Conservation (phyloP, 2,113 vertebrate species). For the Ctenomys sociabilis region DNA sequence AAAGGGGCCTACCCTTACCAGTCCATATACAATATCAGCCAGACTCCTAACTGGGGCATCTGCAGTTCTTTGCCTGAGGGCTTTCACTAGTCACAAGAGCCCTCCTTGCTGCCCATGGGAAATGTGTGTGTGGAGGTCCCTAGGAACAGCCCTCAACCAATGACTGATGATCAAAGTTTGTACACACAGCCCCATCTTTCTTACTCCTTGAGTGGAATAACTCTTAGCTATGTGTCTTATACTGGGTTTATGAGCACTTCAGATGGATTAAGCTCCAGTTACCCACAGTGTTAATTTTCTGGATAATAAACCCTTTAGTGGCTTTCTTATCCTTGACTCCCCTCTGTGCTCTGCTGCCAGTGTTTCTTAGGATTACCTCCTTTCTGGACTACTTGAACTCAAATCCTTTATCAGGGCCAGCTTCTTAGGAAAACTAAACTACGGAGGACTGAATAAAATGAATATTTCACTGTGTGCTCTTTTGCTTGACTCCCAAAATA, state of each 20-base stretch:
- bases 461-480: neutral
- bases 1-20: neutral
- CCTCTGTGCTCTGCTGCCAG: neutral
- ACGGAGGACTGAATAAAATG: neutral
- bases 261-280: neutral
- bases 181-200: neutral
- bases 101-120: neutral
- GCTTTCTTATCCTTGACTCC: conserved; percentile 24
- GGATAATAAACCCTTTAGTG: neutral
- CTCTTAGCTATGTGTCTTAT: neutral
- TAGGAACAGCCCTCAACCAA: neutral
- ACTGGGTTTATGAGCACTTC: neutral
- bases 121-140: neutral
- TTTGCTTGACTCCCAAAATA: neutral
- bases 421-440: conserved; percentile 14
- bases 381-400: neutral
- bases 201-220: neutral
- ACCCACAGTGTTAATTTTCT: neutral
- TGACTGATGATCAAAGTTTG: neutral
- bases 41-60: neutral
- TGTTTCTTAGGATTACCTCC: conserved; percentile 21
- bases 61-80: neutral
- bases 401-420: neutral
- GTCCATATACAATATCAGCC: neutral
- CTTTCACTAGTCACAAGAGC: neutral